Evolutionary conservation across 2,888 invertebrate genomes (phyloP).

Genomic region (Galeruca laticollis): DNA sequence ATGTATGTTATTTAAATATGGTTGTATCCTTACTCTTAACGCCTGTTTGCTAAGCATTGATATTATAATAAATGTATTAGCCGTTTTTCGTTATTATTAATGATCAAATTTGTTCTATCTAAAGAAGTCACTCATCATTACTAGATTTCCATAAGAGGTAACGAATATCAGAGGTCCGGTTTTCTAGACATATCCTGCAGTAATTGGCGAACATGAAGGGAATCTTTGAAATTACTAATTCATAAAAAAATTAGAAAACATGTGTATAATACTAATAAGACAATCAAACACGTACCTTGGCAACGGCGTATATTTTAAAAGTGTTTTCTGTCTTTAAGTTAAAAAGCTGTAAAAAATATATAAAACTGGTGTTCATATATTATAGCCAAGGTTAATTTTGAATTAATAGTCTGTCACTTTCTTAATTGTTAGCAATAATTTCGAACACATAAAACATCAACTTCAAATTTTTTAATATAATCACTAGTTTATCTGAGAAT

Average conservation of each 20-base stretch:
- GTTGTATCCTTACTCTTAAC: too few species aligned
- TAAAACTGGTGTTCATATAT: not conserved
- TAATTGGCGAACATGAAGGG: conserved; percentile 57
- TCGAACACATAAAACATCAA: not conserved
- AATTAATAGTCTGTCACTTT: not conserved
- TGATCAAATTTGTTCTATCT: conserved; percentile 61
- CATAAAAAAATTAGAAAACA: not conserved
- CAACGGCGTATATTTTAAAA: not conserved
- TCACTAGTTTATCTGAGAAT: too few species aligned
- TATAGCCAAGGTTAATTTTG: not conserved
- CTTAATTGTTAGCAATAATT: not conserved
- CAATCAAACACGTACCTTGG: not conserved
- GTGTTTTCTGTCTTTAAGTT: not conserved
- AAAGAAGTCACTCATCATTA: conserved; percentile 56
- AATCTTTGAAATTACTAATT: conserved; percentile 44
- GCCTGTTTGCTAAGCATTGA: not conserved
- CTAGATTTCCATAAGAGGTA: conserved; percentile 59
- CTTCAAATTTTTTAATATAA: not conserved
- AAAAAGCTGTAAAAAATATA: not conserved
- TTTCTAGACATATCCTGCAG: conserved; percentile 57
- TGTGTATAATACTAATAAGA: not conserved
- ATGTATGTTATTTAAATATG: too few species aligned
- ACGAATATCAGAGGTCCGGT: conserved; percentile 57
- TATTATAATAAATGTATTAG: conserved; percentile 34
- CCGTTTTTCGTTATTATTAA: conserved; percentile 61